Evolutionary conservation across 2,113 vertebrate species (phyloP), one percentile per base, ranked within the genome.

Genomic region (Daphoenositta chrysoptera): DNA sequence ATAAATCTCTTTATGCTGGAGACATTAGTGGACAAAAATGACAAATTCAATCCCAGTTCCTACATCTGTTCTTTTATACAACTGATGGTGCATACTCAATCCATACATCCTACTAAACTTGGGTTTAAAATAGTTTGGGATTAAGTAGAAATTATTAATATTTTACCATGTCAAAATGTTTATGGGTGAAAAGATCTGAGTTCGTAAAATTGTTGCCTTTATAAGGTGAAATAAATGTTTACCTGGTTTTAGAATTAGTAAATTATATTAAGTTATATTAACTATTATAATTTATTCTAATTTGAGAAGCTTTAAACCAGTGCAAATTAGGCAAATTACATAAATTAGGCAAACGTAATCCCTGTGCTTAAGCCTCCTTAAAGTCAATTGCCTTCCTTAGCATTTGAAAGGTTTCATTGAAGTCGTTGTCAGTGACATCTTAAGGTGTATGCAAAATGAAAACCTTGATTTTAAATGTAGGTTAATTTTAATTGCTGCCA

Each of bases 121-220:
- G 39, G 5, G 7, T 70, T 95, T 65, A 50, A 95, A 94, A 84
- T 23, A 45, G 13, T 45, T 81, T 10, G 33, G 53, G 11, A 75
- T 71, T 53, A 87, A 80, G 23, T 22, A 66, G 84, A 93, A 93
- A 92, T n/a, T 58, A 83, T 42, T 63, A 64, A 60, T 58, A 93
- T 90, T 87, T 87, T 42, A 88, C 83, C 68, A 92, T 80, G 63
- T 44, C 57, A 71, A 95, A 90, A 92, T 61, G 37, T 86, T 90
- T 87, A 94, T 30, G 45, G 60, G 39, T 79, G 28, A 89, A 73
- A 58, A 92, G 60, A 68, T 21, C 75, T 85, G 73, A 92, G 79
- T 48, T 24, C 93, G 88, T 95, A 86, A 93, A 94, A 89, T 33
- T 71, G 60, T 72, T 87, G 80, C 89, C 31, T 83, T 89, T 87